phyloP scores from a whole-genome alignment of 2,797 vertebrate genomes.

The Clarias laeviceps region DNA sequence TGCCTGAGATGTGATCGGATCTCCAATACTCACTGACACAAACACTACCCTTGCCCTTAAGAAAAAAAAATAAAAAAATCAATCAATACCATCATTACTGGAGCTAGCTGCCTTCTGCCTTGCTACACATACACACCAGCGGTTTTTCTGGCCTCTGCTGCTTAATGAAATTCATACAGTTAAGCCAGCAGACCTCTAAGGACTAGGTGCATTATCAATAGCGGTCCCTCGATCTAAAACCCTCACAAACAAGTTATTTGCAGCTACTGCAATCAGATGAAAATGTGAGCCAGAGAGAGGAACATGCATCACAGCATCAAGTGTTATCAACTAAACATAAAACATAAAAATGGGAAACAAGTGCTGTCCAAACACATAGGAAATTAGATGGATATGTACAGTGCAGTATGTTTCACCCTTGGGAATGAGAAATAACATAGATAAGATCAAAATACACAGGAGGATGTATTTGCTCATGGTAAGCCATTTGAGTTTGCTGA shows the following conservation, averaged over 20 bases:
- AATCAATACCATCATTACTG: conserved; percentile 51
- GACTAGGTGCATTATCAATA: conserved; percentile 10
- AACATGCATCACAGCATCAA: neutral
- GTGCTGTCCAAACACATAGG: neutral
- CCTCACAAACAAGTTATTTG: conserved; percentile 16
- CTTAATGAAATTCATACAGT: conserved; percentile 40
- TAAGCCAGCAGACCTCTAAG: conserved; percentile 17
- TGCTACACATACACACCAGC: conserved; percentile 8
- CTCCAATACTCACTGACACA: conserved; percentile 47
- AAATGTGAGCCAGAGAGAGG: neutral
- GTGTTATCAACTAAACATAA: neutral
- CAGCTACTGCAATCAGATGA: conserved; percentile 3
- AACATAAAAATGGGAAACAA: neutral
- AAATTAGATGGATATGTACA: conserved; percentile 3
- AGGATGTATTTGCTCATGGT: neutral
- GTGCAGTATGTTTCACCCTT: neutral
- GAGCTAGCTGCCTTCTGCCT: conserved; percentile 28
- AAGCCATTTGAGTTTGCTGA: neutral
- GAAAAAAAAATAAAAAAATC: conserved; percentile 35
- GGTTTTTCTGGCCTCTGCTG: conserved; percentile 17
- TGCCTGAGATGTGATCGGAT: conserved; percentile 43
- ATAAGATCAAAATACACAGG: conserved; percentile 15
- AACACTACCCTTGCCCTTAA: conserved; percentile 43
- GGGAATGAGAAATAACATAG: neutral
- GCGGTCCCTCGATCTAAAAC: neutral